phyloP scores from a whole-genome alignment of 2,113 vertebrate genomes.

The Mandrillus leucophaeus region DNA sequence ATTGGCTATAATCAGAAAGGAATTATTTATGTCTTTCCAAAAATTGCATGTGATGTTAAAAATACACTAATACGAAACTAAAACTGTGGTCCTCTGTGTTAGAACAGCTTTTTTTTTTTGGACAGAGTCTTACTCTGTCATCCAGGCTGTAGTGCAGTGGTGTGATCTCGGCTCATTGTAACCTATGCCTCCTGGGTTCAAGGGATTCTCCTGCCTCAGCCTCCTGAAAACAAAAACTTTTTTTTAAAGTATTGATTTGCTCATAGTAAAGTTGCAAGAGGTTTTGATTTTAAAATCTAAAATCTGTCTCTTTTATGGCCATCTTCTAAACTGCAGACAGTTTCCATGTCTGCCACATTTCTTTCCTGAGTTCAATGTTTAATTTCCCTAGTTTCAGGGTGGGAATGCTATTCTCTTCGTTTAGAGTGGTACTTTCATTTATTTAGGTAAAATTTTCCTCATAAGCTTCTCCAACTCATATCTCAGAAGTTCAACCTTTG shows the following conservation, averaged over 20 bases:
- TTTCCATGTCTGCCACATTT: not conserved
- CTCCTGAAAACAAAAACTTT: not conserved
- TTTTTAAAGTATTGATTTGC: not conserved
- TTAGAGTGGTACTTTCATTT: not conserved
- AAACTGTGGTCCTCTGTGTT: not conserved
- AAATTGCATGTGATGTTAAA: not conserved
- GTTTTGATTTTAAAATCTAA: not conserved
- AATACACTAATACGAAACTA: not conserved
- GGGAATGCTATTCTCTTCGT: not conserved
- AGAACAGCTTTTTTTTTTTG: not conserved
- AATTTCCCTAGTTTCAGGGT: not conserved
- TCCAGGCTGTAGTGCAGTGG: too few species aligned
- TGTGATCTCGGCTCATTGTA: too few species aligned
- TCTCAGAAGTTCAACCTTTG: not conserved
- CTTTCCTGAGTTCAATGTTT: not conserved
- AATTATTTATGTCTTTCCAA: not conserved
- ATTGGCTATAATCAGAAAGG: not conserved
- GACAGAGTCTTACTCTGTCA: too few species aligned
- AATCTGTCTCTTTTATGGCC: not conserved
- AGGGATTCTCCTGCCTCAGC: too few species aligned
- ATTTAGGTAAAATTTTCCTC: not conserved
- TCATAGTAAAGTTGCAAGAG: not conserved
- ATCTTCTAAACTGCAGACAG: not conserved
- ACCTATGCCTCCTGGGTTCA: too few species aligned
- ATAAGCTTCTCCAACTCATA: not conserved